Evolutionary conservation across 2,113 vertebrate species (phyloP).

Genomic region (Ictidomys tridecemlineatus): DNA sequence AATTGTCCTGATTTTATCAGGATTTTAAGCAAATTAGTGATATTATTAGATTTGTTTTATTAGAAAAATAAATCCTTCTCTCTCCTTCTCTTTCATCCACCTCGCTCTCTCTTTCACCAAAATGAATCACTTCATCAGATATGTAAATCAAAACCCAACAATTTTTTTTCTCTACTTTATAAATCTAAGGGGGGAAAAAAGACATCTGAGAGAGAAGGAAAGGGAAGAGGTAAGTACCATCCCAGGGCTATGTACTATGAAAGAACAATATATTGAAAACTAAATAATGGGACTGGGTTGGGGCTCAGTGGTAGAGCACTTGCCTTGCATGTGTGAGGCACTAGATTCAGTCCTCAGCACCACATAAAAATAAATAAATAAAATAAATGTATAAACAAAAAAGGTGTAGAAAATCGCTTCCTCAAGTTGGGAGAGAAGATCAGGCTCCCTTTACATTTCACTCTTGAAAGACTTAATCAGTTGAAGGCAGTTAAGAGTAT

Average conservation of each 20-base stretch:
- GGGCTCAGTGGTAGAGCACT: too few relatives aligned
- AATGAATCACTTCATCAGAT: constrained; percentile 10
- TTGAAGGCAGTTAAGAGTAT: constrained; percentile 26
- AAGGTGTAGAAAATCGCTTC: neutral
- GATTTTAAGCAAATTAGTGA: constrained; percentile 42
- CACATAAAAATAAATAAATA: too few relatives aligned
- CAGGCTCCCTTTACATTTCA: neutral
- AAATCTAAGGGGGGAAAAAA: neutral
- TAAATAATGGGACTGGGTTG: neutral
- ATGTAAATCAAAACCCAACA: neutral
- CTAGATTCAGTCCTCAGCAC: too few relatives aligned
- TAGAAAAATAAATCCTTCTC: neutral
- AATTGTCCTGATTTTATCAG: neutral
- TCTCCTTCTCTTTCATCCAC: neutral
- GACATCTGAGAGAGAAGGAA: neutral
- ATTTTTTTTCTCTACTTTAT: neutral
- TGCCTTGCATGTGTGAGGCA: too few relatives aligned
- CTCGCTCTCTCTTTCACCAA: neutral
- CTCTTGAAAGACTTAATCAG: neutral
- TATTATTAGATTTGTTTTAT: neutral
- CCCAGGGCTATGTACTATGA: neutral
- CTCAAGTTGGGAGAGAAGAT: neutral
- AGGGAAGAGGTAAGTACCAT: neutral
- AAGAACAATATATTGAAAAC: neutral
- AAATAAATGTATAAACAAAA: too few relatives aligned